Conservation (phyloP, 2,113 vertebrate species). For the Cyprinodon tularosa region DNA sequence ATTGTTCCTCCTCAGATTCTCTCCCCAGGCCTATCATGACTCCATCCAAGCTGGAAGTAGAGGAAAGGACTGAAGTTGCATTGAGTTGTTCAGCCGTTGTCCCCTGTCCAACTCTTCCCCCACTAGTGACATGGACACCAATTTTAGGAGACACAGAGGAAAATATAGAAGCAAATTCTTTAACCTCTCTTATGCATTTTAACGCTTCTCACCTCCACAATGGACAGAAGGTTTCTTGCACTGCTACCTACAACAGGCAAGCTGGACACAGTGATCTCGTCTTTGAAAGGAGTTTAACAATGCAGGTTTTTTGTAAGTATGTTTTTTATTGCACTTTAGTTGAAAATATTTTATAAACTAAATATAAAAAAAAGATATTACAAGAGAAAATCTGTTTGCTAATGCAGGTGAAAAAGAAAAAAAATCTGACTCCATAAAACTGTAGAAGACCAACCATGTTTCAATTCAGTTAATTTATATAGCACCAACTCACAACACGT, state of each 20-base stretch:
- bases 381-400: neutral
- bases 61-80: slow-evolving; percentile 57
- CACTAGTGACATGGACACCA: slow-evolving; percentile 65
- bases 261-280: slow-evolving; percentile 23
- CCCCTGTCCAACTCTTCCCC: slow-evolving; percentile 60
- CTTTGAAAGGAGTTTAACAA: slow-evolving; percentile 23
- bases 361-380: neutral
- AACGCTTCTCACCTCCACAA: slow-evolving; percentile 63
- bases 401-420: neutral
- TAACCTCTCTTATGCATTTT: slow-evolving; percentile 63
- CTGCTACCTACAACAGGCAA: slow-evolving; percentile 47
- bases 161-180: neutral
- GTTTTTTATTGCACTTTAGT: neutral
- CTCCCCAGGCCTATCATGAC: slow-evolving; percentile 45
- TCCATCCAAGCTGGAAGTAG: slow-evolving; percentile 44
- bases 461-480: neutral
- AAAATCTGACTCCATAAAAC: too few species aligned
- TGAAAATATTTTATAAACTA: neutral
- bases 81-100: slow-evolving; percentile 58
- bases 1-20: slow-evolving; percentile 43
- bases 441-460: neutral
- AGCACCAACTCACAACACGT: too few species aligned
- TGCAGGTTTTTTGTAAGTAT: slow-evolving; percentile 65
- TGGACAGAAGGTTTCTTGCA: slow-evolving; percentile 51
- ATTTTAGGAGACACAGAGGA: slow-evolving; percentile 41